Evolutionary conservation across 2,888 invertebrate species (phyloP).

Genomic region (Dermolepida albohirtum): DNA sequence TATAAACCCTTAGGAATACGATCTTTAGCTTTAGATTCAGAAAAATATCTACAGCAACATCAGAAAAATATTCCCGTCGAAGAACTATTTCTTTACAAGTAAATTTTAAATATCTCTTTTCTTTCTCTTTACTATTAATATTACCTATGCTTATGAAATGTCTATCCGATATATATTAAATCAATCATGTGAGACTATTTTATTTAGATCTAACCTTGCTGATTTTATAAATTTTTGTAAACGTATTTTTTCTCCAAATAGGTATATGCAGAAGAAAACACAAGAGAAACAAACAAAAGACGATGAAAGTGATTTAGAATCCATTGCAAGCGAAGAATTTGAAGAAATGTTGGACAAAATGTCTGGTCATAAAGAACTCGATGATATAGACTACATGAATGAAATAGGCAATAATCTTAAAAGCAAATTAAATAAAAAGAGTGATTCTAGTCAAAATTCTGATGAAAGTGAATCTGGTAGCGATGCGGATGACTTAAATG

Average conservation of each 20-base stretch:
- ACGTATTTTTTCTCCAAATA: conserved; percentile 59
- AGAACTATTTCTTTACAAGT: conserved; percentile 82
- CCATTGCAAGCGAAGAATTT: conserved; percentile 83
- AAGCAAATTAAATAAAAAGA: conserved; percentile 47
- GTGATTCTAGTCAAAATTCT: conserved; percentile 54
- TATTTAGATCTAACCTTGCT: no score
- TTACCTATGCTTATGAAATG: no score
- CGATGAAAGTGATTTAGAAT: conserved; percentile 74
- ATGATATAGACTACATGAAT: conserved; percentile 75
- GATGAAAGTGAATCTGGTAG: conserved; percentile 50
- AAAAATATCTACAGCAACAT: conserved; percentile 75
- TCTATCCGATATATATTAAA: no score
- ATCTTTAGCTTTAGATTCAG: conserved; percentile 79
- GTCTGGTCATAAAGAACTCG: conserved; percentile 64
- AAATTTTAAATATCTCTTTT: conserved; percentile 47
- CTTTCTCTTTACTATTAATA: neutral
- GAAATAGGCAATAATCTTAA: conserved; percentile 70
- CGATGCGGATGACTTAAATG: conserved; percentile 60
- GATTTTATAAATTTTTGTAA: neutral
- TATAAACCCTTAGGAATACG: conserved; percentile 79
- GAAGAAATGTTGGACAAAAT: conserved; percentile 74
- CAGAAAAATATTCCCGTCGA: conserved; percentile 87
- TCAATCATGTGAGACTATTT: no score
- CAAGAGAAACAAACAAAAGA: conserved; percentile 59
- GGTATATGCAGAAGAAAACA: conserved; percentile 68